phyloP scores from a whole-genome alignment of 2,888 invertebrate species.

The Himalopsyche japonica region DNA sequence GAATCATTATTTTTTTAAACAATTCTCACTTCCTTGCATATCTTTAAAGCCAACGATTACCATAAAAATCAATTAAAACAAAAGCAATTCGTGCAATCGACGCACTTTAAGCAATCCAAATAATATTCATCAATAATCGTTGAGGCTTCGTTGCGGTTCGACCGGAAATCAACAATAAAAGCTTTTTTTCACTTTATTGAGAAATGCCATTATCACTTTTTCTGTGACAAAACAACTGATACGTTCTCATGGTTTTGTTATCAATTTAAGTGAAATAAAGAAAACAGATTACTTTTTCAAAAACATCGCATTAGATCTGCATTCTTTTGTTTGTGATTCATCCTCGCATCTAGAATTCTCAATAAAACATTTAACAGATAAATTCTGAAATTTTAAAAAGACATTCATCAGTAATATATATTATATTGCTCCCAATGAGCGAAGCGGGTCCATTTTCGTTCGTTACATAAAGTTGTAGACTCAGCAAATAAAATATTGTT shows the following conservation, averaged over 20 bases:
- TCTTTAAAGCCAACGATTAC: not conserved
- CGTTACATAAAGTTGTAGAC: too few species aligned
- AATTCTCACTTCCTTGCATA: not conserved
- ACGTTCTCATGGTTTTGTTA: not conserved
- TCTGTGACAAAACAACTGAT: not conserved
- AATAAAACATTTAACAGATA: too few species aligned
- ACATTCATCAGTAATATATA: too few species aligned
- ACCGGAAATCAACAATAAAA: not conserved
- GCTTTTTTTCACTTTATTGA: not conserved
- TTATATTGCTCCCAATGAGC: too few species aligned
- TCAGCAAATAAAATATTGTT: too few species aligned
- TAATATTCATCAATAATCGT: not conserved
- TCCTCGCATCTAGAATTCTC: too few species aligned
- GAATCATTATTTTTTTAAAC: not conserved
- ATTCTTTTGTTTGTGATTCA: too few species aligned
- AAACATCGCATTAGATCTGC: too few species aligned
- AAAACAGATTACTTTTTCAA: too few species aligned
- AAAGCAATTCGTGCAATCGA: not conserved
- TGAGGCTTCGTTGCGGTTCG: not conserved
- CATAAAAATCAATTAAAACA: not conserved
- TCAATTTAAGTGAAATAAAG: not conserved
- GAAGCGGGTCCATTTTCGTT: too few species aligned
- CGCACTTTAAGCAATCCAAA: not conserved
- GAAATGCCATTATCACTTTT: not conserved
- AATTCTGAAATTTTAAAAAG: too few species aligned